Percentiles rank a stretch among this genome's conserved stretches.
Evolutionary conservation across 2,113 vertebrate species (phyloP).

Genomic region (Entomyzon cyanotis): DNA sequence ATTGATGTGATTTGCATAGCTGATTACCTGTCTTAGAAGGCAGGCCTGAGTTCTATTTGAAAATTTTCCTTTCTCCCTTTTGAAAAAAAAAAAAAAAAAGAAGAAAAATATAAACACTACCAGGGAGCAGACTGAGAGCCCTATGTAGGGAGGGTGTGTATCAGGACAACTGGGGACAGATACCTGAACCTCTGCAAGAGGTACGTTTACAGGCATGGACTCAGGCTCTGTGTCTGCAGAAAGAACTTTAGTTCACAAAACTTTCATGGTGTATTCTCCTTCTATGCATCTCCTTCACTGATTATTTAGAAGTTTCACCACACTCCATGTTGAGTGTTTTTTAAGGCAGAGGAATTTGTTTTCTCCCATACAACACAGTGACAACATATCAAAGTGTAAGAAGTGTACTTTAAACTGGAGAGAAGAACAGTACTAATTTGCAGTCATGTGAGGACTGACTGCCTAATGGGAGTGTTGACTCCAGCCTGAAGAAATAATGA

Average conservation of each 20-base stretch:
- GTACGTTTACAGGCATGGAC: neutral
- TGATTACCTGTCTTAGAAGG: neutral
- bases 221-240: neutral
- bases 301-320: neutral
- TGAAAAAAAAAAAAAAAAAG: neutral
- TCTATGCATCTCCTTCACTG: neutral
- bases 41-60: neutral
- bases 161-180: neutral
- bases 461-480: neutral
- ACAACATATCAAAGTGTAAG: neutral
- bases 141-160: accelerated
- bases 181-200: neutral
- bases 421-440: neutral
- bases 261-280: neutral
- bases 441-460: neutral
- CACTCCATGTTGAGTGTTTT: neutral
- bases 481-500: neutral
- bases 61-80: neutral
- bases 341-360: neutral
- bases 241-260: neutral
- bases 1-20: neutral
- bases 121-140: neutral
- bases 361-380: neutral
- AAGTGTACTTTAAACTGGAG: neutral
- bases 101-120: neutral